Evolutionary conservation across 2,113 vertebrate genomes (phyloP).

Genomic region (Neofelis nebulosa): DNA sequence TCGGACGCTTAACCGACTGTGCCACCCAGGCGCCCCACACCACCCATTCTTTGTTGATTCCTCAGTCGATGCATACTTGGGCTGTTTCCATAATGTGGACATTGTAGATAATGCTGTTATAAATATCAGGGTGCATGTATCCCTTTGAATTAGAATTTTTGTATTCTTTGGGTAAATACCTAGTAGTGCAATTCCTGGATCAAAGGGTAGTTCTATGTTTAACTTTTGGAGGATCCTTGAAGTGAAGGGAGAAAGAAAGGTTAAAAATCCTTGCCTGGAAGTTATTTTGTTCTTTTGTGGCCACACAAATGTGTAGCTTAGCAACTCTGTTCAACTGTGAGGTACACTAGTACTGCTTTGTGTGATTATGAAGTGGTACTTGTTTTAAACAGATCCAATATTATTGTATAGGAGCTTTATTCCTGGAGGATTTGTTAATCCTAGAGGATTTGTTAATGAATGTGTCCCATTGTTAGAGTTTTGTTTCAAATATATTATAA

Average conservation of each 20-base stretch:
- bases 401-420: slow-evolving; percentile 27
- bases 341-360: slow-evolving; percentile 11
- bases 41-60: no score
- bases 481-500: slow-evolving; percentile 46
- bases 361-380: slow-evolving; percentile 49
- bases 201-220: no score
- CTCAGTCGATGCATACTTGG: no score
- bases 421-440: slow-evolving; percentile 57
- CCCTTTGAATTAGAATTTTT: no score
- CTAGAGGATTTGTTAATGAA: slow-evolving; percentile 30
- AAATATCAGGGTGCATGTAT: no score
- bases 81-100: no score
- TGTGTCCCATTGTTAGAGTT: slow-evolving; percentile 2
- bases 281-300: slow-evolving; percentile 58
- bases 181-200: no score
- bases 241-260: neutral
- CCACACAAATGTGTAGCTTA: slow-evolving; percentile 63
- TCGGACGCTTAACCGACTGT: no score
- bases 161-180: no score
- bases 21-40: no score
- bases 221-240: neutral
- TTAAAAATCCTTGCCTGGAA: slow-evolving; percentile 44
- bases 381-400: slow-evolving; percentile 49
- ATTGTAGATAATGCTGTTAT: no score
- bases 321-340: slow-evolving; percentile 49